Evolutionary conservation across 53 echinoderm and acorn worm genomes (phyloP).

Genomic region (Mesocentrotus franciscanus): DNA sequence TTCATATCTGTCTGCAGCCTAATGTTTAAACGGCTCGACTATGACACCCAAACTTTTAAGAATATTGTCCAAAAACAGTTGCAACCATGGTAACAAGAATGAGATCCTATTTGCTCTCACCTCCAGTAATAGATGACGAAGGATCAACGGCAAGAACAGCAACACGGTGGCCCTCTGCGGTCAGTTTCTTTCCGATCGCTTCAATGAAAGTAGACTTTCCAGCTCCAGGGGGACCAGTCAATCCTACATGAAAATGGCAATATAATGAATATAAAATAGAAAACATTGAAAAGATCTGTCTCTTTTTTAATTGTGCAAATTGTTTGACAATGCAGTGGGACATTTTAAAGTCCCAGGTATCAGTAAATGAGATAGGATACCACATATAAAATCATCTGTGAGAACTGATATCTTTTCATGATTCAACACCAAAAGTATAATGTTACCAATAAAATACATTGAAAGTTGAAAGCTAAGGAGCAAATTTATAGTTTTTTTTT

Average conservation of each 20-base stretch:
- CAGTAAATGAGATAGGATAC: too few relatives aligned
- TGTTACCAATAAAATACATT: too few relatives aligned
- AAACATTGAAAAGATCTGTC: neutral
- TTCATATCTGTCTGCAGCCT: too few relatives aligned
- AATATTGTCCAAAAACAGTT: neutral
- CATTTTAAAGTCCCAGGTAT: too few relatives aligned
- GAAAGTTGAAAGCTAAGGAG: too few relatives aligned
- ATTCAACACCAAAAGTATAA: too few relatives aligned
- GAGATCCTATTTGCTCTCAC: conserved; percentile 59
- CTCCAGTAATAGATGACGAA: conserved; percentile 96
- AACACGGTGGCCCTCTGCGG: conserved; percentile 83
- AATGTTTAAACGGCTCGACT: neutral
- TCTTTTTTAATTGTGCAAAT: too few relatives aligned
- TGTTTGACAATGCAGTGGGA: too few relatives aligned
- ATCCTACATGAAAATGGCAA: conserved; percentile 68
- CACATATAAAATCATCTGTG: too few relatives aligned
- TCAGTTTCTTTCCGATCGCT: conserved; percentile 87
- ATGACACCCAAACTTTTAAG: too few relatives aligned
- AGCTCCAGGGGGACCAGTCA: conserved; percentile 98
- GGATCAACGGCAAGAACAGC: conserved; percentile 98
- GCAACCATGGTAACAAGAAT: neutral
- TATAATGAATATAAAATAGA: neutral
- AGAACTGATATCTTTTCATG: too few relatives aligned
- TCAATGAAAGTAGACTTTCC: conserved; percentile 99
- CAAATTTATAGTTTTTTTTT: too few relatives aligned